Percentiles rank a stretch among this genome's conserved stretches.
Conservation (phyloP, 30 jellyfish, hydroid and myxozoan genomes). For the Aurelia sp. region DNA sequence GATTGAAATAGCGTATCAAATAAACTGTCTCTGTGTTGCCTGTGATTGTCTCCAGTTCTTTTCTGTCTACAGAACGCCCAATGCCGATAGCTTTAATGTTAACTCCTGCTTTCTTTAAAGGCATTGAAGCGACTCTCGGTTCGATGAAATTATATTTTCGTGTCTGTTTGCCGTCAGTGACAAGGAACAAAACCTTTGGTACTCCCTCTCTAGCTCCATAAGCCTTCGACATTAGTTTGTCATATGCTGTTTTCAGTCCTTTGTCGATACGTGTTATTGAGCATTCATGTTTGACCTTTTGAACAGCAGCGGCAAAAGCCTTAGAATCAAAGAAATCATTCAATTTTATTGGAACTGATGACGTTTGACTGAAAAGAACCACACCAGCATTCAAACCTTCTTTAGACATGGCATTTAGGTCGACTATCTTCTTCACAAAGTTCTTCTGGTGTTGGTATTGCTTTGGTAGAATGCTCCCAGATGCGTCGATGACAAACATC, state of each 20-base stretch:
- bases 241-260: conserved; percentile 41
- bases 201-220: conserved; percentile 62
- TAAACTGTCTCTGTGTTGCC: conserved; percentile 65
- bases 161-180: conserved; percentile 46
- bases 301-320: conserved; percentile 37
- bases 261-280: conserved; percentile 42
- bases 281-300: conserved; percentile 31
- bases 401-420: conserved; percentile 17
- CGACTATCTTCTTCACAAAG: conserved; percentile 26
- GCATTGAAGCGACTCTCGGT: conserved; percentile 62
- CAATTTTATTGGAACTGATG: conserved; percentile 49
- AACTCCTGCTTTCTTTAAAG: conserved; percentile 41
- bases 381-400: conserved; percentile 67
- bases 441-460: conserved; percentile 43
- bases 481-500: conserved; percentile 48
- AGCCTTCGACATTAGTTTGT: conserved; percentile 34
- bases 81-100: conserved; percentile 56
- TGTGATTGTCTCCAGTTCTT: conserved; percentile 59
- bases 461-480: conserved; percentile 58
- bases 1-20: conserved; percentile 38
- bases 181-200: conserved; percentile 28
- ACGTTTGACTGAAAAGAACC: conserved; percentile 34
- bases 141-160: conserved; percentile 13
- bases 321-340: conserved; percentile 43
- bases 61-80: conserved; percentile 48